Evolutionary conservation across 2,113 vertebrate species (phyloP), one percentile per base, ranked within the genome.

Genomic region (Morone saxatilis): DNA sequence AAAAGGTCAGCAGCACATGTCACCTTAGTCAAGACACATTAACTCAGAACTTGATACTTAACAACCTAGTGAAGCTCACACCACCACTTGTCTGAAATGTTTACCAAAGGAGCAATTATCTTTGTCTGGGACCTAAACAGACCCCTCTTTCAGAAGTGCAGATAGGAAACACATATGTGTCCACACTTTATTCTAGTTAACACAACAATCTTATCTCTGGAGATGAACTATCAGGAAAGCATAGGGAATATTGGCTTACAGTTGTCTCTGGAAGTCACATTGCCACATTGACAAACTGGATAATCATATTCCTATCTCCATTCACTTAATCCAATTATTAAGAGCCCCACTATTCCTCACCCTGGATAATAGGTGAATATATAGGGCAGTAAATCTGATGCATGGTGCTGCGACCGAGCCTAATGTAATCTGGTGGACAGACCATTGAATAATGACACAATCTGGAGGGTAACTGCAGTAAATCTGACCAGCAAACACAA

Each of bases 361-460:
- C 43, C 65, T 1, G 81, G 75, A 66, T 86, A 89, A 77, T 63
- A 88, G 78, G 85, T 84, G 75, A 79, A 92, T 81, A 45, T 71
- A 85, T 65, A 6, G 83, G 25, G 83, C 90, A 90, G 82, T 91
- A 89, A 93, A 93, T 76, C 81, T 91, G 89, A 92, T 79, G 76
- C 83, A 93, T 89, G 54, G 40, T 47, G 84, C 85, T 81, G 86
- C 57, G 86, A 89, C 71, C 51, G 60, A 36, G 79, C 45, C 66
- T 93, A 94, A 95, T 92, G 88, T 81, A 88, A 95, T 95, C 89
- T 75, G n/a, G 36, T 50, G 69, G 89, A 87, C 88, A 88, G 86
- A 80, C 80, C 72, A 60, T 68, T 94, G 93, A 95, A 80, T 89
- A 80, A 95, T 92, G 89, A 76, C 83, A 83, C 87, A 88, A 92